These are phyloP conservation scores for Machimus atricapillus DNA, from an alignment of 2,888 invertebrate species.

Conservation along the genomic window DNA sequence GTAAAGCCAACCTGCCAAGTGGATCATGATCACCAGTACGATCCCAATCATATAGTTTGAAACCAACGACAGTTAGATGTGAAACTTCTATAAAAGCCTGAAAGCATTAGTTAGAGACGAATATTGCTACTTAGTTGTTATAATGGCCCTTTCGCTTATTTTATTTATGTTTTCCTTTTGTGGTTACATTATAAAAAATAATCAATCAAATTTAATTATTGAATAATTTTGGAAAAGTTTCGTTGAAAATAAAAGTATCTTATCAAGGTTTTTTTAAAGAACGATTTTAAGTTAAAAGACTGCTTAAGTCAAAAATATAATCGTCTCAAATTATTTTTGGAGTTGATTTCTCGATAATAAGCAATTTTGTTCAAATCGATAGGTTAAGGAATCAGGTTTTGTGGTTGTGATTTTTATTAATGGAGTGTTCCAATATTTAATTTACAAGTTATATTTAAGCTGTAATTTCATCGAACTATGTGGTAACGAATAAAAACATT, in stretches of 20 bases:
- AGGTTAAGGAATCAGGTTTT: too few species aligned
- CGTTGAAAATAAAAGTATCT: too few species aligned
- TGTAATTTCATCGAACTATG: too few species aligned
- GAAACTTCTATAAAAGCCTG: constrained; percentile 70
- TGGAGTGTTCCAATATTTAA: too few species aligned
- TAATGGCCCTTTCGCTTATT: neutral
- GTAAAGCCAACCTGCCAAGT: constrained; percentile 82
- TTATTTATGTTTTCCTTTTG: neutral
- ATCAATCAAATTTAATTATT: neutral
- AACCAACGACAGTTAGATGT: constrained; percentile 66
- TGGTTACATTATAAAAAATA: neutral
- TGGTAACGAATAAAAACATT: too few species aligned
- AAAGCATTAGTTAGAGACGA: constrained; percentile 49
- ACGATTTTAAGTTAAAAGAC: too few species aligned
- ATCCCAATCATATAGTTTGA: constrained; percentile 90
- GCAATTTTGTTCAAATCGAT: neutral
- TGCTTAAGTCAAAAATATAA: too few species aligned
- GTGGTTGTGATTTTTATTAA: too few species aligned
- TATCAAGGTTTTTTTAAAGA: neutral
- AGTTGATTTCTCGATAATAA: too few species aligned
- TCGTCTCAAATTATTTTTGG: too few species aligned
- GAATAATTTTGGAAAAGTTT: neutral
- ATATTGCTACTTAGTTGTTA: neutral
- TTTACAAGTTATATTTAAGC: too few species aligned
- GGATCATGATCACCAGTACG: constrained; percentile 89